phyloP scores from a whole-genome alignment of 1,140 invertebrate species.

The Tenebrio molitor region DNA sequence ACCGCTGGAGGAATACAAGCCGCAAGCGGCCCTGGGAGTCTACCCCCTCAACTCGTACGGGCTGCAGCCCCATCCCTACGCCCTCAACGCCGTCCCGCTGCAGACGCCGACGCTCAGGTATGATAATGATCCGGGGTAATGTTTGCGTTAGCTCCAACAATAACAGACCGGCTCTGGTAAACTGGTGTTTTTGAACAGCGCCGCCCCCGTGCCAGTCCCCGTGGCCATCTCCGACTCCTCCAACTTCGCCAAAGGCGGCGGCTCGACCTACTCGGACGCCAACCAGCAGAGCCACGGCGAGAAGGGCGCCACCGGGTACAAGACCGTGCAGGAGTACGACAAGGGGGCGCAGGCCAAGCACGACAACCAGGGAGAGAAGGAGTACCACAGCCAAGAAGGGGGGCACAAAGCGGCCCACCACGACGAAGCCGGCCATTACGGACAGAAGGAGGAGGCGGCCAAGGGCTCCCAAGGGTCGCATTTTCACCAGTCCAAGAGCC shows the following conservation, averaged over 20 bases:
- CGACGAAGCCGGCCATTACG: conserved; percentile 66
- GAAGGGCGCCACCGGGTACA: conserved; percentile 65
- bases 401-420: conserved; percentile 64
- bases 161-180: too few relatives aligned
- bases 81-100: conserved; percentile 5
- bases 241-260: conserved; percentile 30
- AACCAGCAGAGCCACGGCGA: conserved; percentile 62
- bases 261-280: conserved; percentile 11
- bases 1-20: conserved; percentile 28
- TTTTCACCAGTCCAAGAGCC: conserved; percentile 67
- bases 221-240: background rate
- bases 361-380: conserved; percentile 66
- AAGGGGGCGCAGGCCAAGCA: conserved; percentile 66
- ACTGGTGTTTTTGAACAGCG: background rate
- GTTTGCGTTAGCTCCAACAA: background rate
- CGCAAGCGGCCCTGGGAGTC: background rate
- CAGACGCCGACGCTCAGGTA: conserved; percentile 9
- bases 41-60: conserved; percentile 7
- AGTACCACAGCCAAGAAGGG: conserved; percentile 65
- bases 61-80: conserved; percentile 1
- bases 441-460: conserved; percentile 60
- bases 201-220: background rate
- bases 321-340: conserved; percentile 67
- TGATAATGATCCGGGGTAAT: conserved; percentile 1
- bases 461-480: conserved; percentile 65